These are phyloP conservation scores for Sturnira hondurensis DNA, from an alignment of 2,113 vertebrate genomes.

Conservation along the genomic window DNA sequence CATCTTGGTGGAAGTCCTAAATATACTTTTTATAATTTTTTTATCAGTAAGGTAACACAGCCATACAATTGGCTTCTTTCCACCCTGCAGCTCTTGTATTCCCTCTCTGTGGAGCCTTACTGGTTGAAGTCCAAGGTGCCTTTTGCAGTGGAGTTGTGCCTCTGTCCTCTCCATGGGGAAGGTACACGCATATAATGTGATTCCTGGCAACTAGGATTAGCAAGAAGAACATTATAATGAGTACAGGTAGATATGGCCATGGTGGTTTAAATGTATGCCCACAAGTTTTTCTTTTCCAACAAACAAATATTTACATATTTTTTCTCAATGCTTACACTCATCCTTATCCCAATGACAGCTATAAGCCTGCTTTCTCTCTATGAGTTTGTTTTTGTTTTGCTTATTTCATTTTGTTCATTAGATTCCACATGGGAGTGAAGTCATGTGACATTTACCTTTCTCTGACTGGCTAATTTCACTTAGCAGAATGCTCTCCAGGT, in stretches of 20 bases:
- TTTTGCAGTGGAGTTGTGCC: neutral
- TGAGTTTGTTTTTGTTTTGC: no score
- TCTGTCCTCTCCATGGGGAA: neutral
- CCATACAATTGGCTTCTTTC: neutral
- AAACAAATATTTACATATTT: no score
- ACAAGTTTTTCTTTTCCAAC: no score
- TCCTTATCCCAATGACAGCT: no score
- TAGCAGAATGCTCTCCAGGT: no score
- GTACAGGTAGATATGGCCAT: neutral
- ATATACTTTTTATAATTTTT: neutral
- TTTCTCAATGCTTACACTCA: no score
- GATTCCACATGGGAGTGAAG: no score
- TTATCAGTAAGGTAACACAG: neutral
- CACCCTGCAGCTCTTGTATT: neutral
- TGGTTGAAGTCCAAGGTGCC: neutral
- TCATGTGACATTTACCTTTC: no score
- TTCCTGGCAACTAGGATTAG: neutral
- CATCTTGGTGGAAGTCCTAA: no score
- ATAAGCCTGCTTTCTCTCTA: neutral
- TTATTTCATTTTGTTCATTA: no score
- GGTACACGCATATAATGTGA: neutral
- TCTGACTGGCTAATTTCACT: no score
- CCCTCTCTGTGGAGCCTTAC: neutral
- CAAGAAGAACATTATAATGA: neutral
- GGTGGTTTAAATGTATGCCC: neutral